Evolutionary conservation across 2,113 vertebrate species (phyloP).

Genomic region (Pomatorhinus ruficollis): DNA sequence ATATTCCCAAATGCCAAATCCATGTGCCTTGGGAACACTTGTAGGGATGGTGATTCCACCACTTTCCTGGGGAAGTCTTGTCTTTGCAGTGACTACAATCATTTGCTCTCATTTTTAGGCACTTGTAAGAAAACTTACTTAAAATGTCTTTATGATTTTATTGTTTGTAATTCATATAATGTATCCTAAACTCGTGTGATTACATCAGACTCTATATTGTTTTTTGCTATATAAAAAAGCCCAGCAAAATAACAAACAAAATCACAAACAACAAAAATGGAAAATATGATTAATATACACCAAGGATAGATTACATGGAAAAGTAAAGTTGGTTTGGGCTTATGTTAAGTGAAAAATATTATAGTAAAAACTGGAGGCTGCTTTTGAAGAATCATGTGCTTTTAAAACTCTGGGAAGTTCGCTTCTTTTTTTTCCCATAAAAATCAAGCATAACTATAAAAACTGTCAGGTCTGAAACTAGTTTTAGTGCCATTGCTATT

Average conservation of each 20-base stretch:
- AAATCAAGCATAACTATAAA: neutral
- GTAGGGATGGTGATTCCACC: neutral
- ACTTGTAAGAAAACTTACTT: neutral
- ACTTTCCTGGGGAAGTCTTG: neutral
- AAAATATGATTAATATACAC: neutral
- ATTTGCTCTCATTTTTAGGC: neutral
- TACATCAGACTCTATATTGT: neutral
- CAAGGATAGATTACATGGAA: neutral
- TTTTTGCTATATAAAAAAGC: neutral
- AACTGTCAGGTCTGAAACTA: neutral
- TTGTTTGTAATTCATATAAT: neutral
- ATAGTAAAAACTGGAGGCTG: neutral
- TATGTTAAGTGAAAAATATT: neutral
- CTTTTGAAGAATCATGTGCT: neutral
- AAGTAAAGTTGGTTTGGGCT: neutral
- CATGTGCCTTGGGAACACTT: neutral
- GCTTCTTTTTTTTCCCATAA: neutral
- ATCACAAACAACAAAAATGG: neutral
- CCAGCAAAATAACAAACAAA: neutral
- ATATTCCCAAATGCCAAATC: neutral
- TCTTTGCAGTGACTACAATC: neutral
- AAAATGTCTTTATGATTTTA: neutral
- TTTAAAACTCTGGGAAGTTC: neutral
- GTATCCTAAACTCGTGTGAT: neutral
- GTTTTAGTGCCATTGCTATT: neutral